Conservation (phyloP, 2,888 invertebrate genomes). For the Cantharis nigra region DNA sequence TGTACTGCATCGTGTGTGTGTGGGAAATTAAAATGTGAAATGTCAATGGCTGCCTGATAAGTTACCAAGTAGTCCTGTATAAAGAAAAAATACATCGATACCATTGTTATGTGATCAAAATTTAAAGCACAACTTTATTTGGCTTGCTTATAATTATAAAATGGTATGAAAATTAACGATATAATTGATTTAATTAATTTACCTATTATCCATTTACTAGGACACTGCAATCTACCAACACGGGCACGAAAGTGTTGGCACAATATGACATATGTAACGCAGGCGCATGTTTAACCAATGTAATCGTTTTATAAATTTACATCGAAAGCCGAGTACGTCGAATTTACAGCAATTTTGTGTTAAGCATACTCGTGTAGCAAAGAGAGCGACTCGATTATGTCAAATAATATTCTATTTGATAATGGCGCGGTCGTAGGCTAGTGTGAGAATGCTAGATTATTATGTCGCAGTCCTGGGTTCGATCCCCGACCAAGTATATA, state of each 20-base stretch:
- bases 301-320: background rate
- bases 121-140: background rate
- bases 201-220: slow-evolving; percentile 21
- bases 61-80: slow-evolving; percentile 25
- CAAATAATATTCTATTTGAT: no score
- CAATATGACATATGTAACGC: background rate
- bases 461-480: no score
- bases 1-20: slow-evolving; percentile 55
- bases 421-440: no score
- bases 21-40: slow-evolving; percentile 41
- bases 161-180: background rate
- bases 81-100: slow-evolving; percentile 11
- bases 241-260: background rate
- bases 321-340: background rate
- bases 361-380: background rate
- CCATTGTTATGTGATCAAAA: background rate
- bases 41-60: slow-evolving; percentile 29
- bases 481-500: no score
- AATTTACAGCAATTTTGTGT: background rate
- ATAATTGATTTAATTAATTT: background rate
- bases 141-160: background rate
- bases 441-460: no score
- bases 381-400: background rate
- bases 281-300: background rate
- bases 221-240: slow-evolving; percentile 13